Base-by-base conservation (phyloP, 1,140 invertebrate genomes). In the Calliopsis andreniformis region DNA sequence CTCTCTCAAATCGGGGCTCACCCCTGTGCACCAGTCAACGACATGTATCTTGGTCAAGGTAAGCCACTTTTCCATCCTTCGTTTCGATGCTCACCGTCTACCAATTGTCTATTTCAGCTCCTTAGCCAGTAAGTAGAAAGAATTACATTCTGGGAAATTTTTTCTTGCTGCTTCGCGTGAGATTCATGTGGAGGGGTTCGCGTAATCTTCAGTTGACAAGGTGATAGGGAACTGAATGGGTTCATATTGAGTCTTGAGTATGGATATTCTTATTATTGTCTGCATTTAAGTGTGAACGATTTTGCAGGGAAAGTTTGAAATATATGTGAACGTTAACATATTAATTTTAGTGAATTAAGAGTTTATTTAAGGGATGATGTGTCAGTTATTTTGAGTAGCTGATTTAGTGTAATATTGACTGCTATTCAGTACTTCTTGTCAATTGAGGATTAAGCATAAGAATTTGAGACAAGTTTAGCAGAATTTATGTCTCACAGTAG, bases 1-100 rank as follows among this genome's bases (percentile, higher is more conserved):
- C 93, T 97, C 8, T 96, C 96, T 30, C 96, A 97, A 89, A 97
- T 98, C 85, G 97, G 97, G 47, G 94, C 95, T 69, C 94, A 94
- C 86, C 87, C 90, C 43, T 92, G 91, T 80, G 90, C 91, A 45
- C 90, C 91, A 28, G 89, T 91, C 83, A 91, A 87, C 75, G 92
- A 93, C 78, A 91, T 92, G 85, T 93, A 87, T 88, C 91, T 93
- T 85, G 91, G 92, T 51, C 93, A 93, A 92, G 92, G 93, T 93
- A 86, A 85, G 86, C 25, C 4, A 3, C 35, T 5, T 39, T 10
- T 10, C 35, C 35, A 42, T 28, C n/a, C 1, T 62, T 45, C 18
- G 10, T 72, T 42, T 35, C 87, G 58, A 67, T 94, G 53, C 72
- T 83, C 84, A 62, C 84, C 86, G 25, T 75, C 82, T 20, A 78